These are phyloP conservation scores for Clinocottus analis DNA, from an alignment of 2,113 vertebrate species.

Conservation along the genomic window DNA sequence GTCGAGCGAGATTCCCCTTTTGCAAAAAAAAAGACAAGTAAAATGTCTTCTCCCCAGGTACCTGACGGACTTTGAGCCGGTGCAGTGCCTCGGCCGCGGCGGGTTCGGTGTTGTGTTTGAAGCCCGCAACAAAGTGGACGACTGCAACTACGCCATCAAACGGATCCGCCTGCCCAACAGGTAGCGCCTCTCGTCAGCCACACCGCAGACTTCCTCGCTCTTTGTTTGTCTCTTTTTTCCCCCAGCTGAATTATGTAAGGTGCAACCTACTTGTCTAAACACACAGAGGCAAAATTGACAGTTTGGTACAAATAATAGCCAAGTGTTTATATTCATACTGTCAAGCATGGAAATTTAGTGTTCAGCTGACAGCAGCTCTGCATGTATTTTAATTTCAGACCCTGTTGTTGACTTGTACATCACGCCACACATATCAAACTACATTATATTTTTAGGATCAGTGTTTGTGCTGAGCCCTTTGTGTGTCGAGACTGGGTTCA, in stretches of 20 bases:
- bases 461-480: constrained; percentile 3
- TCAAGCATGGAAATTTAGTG: constrained; percentile 13
- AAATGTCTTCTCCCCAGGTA: constrained; percentile 83
- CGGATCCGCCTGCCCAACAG: constrained; percentile 97
- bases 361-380: constrained; percentile 6
- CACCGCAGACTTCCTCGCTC: background rate
- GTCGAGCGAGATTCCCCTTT: background rate
- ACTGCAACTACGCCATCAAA: constrained; percentile 99
- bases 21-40: constrained; percentile 13
- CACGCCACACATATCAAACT: background rate
- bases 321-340: constrained; percentile 20
- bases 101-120: constrained; percentile 99
- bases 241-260: constrained; percentile 27
- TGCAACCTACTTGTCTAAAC: constrained; percentile 2
- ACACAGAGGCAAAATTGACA: background rate
- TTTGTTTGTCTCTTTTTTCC: constrained; percentile 20
- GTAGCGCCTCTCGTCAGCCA: constrained; percentile 72
- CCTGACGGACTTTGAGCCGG: constrained; percentile 96
- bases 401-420: background rate
- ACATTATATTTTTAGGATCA: constrained; percentile 1
- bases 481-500: background rate
- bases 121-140: constrained; percentile 97
- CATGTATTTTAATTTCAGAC: constrained; percentile 17
- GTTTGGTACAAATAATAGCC: constrained; percentile 15
- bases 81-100: constrained; percentile 96